Conservation (phyloP, 2,797 vertebrate genomes). For the Pelochelys cantorii region DNA sequence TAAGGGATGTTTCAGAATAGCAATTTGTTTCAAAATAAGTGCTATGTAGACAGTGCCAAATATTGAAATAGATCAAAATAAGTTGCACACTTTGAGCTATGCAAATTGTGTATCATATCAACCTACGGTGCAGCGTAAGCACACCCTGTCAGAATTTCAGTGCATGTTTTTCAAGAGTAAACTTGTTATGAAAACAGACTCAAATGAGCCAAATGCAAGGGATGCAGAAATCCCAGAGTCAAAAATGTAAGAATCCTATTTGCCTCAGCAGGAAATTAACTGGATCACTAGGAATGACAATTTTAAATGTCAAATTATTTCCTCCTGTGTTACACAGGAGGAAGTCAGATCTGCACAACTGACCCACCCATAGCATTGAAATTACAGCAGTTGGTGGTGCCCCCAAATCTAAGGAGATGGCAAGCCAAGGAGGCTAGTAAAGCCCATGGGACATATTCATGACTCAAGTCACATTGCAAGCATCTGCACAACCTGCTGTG, state of each 20-base stretch:
- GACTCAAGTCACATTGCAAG: fast-evolving
- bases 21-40: too few relatives aligned
- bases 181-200: not conserved
- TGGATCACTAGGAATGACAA: not conserved
- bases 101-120: too few relatives aligned
- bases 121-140: too few relatives aligned
- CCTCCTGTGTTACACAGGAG: not conserved
- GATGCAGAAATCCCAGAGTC: not conserved
- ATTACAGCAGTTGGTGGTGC: too few relatives aligned
- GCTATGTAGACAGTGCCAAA: too few relatives aligned
- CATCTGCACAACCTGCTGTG: not conserved
- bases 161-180: too few relatives aligned
- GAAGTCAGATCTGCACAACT: not conserved
- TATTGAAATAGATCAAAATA: not conserved
- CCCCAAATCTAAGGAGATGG: not conserved
- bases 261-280: not conserved
- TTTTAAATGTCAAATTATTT: not conserved
- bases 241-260: not conserved
- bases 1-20: too few relatives aligned
- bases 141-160: not conserved
- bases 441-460: not conserved
- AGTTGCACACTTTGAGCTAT: too few relatives aligned
- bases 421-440: not conserved
- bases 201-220: not conserved
- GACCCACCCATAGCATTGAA: too few relatives aligned